A percentile compares a stretch with the other conserved stretches of the same genome.
Conservation (phyloP, 1,140 invertebrate genomes). For the Plutomurus gul region DNA sequence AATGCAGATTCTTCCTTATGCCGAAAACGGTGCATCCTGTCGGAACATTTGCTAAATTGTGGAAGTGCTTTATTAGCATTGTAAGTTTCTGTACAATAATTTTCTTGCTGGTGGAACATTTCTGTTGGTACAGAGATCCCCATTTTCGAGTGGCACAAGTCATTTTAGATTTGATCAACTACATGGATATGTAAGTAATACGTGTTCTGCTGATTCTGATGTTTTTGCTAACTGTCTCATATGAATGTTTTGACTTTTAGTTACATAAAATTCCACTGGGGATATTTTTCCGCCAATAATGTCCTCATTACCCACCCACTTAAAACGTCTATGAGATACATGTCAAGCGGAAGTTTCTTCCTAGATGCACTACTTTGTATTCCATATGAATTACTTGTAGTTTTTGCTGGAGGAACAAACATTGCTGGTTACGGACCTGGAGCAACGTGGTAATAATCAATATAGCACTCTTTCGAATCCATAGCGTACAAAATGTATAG, state of each 20-base stretch:
- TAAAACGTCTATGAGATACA: conserved; percentile 22
- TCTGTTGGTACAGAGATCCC: background rate
- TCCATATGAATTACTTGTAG: background rate
- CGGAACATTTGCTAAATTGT: conserved; percentile 43
- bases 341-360: conserved; percentile 29
- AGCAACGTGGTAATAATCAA: conserved; percentile 19
- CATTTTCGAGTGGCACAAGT: background rate
- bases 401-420: background rate
- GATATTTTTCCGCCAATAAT: conserved; percentile 32
- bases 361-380: background rate
- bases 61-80: conserved; percentile 13
- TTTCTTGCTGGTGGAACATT: conserved; percentile 4
- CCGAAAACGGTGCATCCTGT: conserved; percentile 36
- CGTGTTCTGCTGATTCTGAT: too few relatives aligned
- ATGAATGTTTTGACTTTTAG: conserved; percentile 5
- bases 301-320: conserved; percentile 36
- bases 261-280: conserved; percentile 40
- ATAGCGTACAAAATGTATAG: too few relatives aligned
- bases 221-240: background rate
- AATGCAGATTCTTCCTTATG: conserved; percentile 25
- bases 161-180: background rate
- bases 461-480: too few relatives aligned
- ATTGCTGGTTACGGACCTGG: background rate
- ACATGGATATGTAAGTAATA: conserved; percentile 31
- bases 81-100: conserved; percentile 12